A percentile compares a stretch with the other conserved stretches of the same genome.
Evolutionary conservation across 2,113 vertebrate genomes (phyloP).

Genomic region (Antigone vipio): DNA sequence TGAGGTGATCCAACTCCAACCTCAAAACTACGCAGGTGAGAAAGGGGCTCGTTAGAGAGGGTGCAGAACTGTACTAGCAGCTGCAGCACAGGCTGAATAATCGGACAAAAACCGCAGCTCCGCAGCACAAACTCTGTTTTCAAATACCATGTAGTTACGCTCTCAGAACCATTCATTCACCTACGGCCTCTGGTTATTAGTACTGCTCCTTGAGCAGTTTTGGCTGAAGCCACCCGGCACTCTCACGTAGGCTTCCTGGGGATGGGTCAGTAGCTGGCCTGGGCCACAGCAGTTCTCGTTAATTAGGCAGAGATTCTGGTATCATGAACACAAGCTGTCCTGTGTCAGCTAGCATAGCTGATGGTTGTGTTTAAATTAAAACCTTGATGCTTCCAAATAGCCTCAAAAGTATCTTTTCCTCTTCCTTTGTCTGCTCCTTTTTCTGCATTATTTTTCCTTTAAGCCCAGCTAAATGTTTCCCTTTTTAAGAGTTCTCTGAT

Average conservation of each 20-base stretch:
- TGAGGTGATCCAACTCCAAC: background rate
- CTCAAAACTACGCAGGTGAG: background rate
- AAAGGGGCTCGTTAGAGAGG: background rate
- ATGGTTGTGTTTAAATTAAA: background rate
- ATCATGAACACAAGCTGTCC: background rate
- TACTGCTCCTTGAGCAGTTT: background rate
- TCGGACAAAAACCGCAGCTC: fast-evolving
- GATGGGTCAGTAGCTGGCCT: background rate
- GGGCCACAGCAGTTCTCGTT: background rate
- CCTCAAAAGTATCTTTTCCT: background rate
- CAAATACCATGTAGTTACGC: background rate
- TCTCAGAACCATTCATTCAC: background rate
- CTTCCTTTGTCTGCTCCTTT: background rate
- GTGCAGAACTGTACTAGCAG: background rate
- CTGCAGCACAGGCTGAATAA: background rate
- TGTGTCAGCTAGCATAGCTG: background rate
- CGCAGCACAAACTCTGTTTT: background rate
- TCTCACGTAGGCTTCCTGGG: background rate
- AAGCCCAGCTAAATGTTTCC: background rate
- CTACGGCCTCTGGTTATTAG: fast-evolving
- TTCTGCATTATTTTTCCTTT: background rate
- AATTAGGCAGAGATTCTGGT: background rate
- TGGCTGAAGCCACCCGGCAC: background rate
- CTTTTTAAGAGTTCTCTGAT: background rate
- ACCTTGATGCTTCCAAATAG: background rate